Evolutionary conservation across 2,113 vertebrate species (phyloP).

Genomic region (Chionis minor): DNA sequence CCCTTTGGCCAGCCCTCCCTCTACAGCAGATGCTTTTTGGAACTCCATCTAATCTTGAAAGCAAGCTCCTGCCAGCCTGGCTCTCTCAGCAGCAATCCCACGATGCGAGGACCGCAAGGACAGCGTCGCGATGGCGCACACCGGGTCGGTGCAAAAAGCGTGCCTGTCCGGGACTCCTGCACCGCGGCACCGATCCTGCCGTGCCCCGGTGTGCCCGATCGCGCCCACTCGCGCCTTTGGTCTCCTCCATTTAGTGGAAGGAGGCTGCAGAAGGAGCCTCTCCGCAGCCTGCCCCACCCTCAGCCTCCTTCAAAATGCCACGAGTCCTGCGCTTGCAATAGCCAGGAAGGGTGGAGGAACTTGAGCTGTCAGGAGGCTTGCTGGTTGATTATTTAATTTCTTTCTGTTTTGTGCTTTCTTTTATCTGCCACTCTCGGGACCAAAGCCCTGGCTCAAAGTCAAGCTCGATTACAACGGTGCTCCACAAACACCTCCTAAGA

Average conservation of each 20-base stretch:
- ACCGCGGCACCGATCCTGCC: neutral
- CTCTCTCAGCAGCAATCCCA: neutral
- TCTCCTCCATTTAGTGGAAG: neutral
- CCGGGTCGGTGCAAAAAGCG: rapidly evolving
- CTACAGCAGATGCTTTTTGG: neutral
- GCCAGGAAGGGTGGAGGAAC: neutral
- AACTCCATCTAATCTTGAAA: neutral
- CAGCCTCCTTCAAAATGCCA: neutral
- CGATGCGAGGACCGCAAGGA: rapidly evolving
- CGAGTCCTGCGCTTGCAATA: neutral
- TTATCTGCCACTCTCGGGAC: neutral
- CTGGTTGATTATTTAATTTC: neutral
- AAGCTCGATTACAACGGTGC: neutral
- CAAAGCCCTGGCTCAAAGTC: neutral
- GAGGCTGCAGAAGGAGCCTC: neutral
- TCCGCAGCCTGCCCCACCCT: neutral
- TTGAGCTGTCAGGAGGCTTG: neutral
- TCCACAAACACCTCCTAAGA: neutral
- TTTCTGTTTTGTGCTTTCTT: neutral
- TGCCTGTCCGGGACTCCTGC: neutral
- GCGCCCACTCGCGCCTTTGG: neutral
- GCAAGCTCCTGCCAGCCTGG: neutral
- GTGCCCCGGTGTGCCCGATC: rapidly evolving
- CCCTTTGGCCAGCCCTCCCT: neutral
- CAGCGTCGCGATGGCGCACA: rapidly evolving